Conservation (phyloP, 2,113 vertebrate species). For the Prunella fulvescens region DNA sequence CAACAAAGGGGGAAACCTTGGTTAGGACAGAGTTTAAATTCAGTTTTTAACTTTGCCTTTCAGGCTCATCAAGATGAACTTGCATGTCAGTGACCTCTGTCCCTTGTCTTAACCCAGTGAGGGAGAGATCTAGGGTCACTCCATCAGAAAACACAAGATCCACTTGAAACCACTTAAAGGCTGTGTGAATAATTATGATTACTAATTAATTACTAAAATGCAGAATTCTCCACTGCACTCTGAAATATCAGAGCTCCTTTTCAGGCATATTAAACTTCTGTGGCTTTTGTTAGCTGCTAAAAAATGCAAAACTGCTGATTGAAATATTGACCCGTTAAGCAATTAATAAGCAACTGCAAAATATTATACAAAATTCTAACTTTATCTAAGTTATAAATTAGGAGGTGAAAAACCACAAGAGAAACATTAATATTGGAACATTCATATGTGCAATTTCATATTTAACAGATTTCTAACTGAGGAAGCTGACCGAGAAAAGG, state of each 20-base stretch:
- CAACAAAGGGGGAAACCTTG: neutral
- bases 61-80: neutral
- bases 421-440: neutral
- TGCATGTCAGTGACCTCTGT: neutral
- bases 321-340: neutral
- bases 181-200: neutral
- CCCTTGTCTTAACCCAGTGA: neutral
- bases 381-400: neutral
- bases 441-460: neutral
- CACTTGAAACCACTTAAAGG: neutral
- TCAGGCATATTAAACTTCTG: neutral
- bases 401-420: neutral
- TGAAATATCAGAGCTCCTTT: neutral
- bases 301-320: neutral
- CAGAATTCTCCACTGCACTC: neutral
- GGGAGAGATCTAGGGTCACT: neutral
- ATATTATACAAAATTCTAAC: neutral
- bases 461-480: neutral
- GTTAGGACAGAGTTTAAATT: slow-evolving; percentile 5
- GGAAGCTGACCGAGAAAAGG: neutral
- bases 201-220: neutral
- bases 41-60: neutral
- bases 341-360: neutral
- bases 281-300: neutral
- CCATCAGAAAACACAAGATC: neutral